phyloP scores from a whole-genome alignment of 2,888 invertebrate species.

The Drosophila quinaria region DNA sequence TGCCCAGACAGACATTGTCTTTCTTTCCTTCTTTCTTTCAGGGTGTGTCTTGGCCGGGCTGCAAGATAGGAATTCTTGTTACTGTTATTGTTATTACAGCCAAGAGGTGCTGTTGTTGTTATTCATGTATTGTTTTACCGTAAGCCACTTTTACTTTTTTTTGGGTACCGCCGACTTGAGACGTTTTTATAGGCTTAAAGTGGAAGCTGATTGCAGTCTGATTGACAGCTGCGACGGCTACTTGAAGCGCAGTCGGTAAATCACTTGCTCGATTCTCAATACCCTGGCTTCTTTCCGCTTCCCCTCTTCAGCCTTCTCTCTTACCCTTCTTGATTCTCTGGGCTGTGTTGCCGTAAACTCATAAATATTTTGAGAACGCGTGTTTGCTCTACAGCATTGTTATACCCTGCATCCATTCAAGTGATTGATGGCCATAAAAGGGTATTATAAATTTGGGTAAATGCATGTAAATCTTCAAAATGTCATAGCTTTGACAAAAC shows the following conservation, averaged over 20 bases:
- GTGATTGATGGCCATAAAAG: conserved; percentile 16
- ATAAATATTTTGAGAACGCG: conserved; percentile 72
- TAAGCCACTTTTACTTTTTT: conserved; percentile 78
- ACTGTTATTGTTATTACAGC: conserved; percentile 31
- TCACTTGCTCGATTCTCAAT: conserved; percentile 58
- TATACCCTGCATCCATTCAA: conserved; percentile 17
- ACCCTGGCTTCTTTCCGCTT: conserved; percentile 2
- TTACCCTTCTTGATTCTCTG: background rate
- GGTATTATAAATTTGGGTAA: background rate
- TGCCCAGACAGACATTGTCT: conserved; percentile 22
- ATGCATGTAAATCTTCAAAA: background rate
- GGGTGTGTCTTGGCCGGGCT: conserved; percentile 39
- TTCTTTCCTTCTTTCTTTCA: conserved; percentile 15
- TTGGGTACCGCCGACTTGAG: conserved; percentile 34
- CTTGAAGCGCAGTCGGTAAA: conserved; percentile 77
- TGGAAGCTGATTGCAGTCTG: conserved; percentile 76
- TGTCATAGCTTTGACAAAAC: no score
- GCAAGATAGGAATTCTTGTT: conserved; percentile 33
- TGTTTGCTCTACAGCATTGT: conserved; percentile 57
- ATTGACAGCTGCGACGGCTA: conserved; percentile 76
- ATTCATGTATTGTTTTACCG: conserved; percentile 56
- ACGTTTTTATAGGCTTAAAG: conserved; percentile 75
- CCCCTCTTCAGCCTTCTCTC: background rate
- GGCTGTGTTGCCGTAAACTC: conserved; percentile 40
- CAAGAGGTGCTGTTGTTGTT: conserved; percentile 40